Evolutionary conservation across 2,888 invertebrate species (phyloP).

Genomic region (Ormyrus thymus): DNA sequence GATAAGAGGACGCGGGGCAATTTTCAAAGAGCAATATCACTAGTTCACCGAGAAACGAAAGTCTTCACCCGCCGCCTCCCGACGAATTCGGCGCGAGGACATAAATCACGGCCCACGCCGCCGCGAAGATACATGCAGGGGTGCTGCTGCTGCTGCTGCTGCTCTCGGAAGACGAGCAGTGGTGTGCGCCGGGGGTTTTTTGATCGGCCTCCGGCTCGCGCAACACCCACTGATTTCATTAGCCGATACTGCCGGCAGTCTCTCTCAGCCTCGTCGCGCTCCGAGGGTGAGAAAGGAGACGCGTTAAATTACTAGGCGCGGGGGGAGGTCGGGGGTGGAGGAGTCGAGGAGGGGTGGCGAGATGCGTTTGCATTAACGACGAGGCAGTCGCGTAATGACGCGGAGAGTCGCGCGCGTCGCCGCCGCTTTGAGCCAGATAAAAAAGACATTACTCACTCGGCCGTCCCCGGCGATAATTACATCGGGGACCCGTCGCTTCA

Average conservation of each 20-base stretch:
- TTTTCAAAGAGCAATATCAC: too few relatives aligned
- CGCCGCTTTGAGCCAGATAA: slow-evolving; percentile 64
- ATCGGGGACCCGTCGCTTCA: slow-evolving; percentile 57
- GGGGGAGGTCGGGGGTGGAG: slow-evolving; percentile 22
- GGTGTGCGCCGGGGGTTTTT: not conserved
- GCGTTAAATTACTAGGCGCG: slow-evolving; percentile 52
- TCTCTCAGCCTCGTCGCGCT: not conserved
- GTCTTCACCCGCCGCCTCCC: too few relatives aligned
- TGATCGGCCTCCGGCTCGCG: not conserved
- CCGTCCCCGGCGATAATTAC: slow-evolving; percentile 67
- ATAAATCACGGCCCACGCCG: not conserved
- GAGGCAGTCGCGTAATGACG: slow-evolving; percentile 66
- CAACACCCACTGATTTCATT: slow-evolving; percentile 74
- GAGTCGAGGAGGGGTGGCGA: slow-evolving; percentile 62
- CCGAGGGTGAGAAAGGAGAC: slow-evolving; percentile 22
- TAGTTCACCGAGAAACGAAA: too few relatives aligned
- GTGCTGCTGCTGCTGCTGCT: not conserved
- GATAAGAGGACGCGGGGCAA: too few relatives aligned
- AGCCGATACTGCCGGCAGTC: slow-evolving; percentile 64
- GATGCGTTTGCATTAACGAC: slow-evolving; percentile 71
- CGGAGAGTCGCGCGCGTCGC: slow-evolving; percentile 49
- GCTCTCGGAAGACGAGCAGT: not conserved
- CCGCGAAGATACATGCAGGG: not conserved
- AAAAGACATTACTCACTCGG: slow-evolving; percentile 73
- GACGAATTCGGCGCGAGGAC: not conserved